phyloP scores from a whole-genome alignment of 1,140 invertebrate species.

The Hyphantria cunea region DNA sequence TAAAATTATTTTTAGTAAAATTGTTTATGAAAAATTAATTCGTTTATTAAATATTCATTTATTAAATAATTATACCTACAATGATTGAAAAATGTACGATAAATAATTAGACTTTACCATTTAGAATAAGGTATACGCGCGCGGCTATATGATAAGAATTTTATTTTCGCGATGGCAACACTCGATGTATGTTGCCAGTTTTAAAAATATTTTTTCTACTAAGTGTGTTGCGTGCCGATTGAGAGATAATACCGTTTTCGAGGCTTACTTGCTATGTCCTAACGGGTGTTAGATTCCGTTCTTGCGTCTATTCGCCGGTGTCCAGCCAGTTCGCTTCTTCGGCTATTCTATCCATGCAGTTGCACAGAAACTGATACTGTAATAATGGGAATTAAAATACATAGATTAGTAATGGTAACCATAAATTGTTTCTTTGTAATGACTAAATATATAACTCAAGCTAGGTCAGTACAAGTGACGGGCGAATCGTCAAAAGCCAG shows the following conservation, averaged over 20 bases:
- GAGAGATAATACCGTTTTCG: conserved; percentile 36
- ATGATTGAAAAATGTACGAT: conserved; percentile 20
- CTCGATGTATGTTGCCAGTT: conserved; percentile 1
- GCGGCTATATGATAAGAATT: conserved; percentile 19
- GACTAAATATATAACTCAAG: too few species aligned
- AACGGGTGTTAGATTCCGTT: background rate
- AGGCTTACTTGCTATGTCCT: conserved; percentile 30
- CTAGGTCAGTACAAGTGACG: too few species aligned
- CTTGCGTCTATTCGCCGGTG: conserved; percentile 84
- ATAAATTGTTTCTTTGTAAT: too few species aligned
- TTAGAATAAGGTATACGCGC: conserved; percentile 25
- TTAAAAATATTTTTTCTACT: conserved; percentile 11
- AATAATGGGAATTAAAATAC: conserved; percentile 62
- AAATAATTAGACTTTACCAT: conserved; percentile 25
- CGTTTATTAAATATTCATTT: background rate
- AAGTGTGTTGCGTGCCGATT: conserved; percentile 1
- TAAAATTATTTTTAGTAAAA: too few species aligned
- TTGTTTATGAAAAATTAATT: too few species aligned
- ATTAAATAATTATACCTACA: conserved; percentile 6
- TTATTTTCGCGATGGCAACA: conserved; percentile 15
- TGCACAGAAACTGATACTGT: conserved; percentile 95
- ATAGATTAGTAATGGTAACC: too few species aligned
- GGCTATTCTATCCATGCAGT: conserved; percentile 96
- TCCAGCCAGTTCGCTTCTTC: conserved; percentile 93
- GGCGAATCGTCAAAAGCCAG: too few species aligned